A percentile compares a stretch with the other conserved stretches of the same genome.
Evolutionary conservation across 1,140 invertebrate species (phyloP).

Genomic region (Drosophila mauritiana): DNA sequence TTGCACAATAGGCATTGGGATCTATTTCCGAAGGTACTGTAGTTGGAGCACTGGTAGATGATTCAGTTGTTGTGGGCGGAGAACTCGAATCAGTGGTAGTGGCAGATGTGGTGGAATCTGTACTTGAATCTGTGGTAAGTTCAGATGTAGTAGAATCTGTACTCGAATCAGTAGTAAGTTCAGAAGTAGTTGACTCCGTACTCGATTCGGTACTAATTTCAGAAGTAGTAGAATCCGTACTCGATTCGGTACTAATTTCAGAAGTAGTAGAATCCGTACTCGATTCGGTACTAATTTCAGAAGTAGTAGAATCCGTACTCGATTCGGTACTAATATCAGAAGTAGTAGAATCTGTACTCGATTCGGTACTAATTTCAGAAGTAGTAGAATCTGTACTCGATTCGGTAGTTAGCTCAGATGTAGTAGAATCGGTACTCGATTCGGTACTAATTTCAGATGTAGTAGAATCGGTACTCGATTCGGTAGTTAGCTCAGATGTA

Average conservation of each 20-base stretch:
- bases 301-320: neutral
- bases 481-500: neutral
- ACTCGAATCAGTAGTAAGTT: constrained; percentile 8
- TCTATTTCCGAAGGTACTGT: constrained; percentile 32
- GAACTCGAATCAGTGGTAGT: neutral
- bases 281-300: neutral
- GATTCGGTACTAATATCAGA: constrained; percentile 1
- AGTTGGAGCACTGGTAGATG: constrained; percentile 12
- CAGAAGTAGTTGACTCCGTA: neutral
- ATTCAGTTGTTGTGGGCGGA: constrained; percentile 7
- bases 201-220: too few relatives aligned
- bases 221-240: too few relatives aligned
- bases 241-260: neutral
- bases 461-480: constrained; percentile 1
- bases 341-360: neutral
- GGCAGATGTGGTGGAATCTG: neutral
- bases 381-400: too few relatives aligned
- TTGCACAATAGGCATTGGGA: constrained; percentile 38
- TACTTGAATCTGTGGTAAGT: constrained; percentile 1
- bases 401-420: too few relatives aligned
- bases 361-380: too few relatives aligned
- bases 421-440: too few relatives aligned
- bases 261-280: too few relatives aligned
- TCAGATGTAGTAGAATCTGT: constrained; percentile 5
- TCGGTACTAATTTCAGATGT: neutral